Evolutionary conservation across 2,888 invertebrate species (phyloP).

Genomic region (Rhingia rostrata): DNA sequence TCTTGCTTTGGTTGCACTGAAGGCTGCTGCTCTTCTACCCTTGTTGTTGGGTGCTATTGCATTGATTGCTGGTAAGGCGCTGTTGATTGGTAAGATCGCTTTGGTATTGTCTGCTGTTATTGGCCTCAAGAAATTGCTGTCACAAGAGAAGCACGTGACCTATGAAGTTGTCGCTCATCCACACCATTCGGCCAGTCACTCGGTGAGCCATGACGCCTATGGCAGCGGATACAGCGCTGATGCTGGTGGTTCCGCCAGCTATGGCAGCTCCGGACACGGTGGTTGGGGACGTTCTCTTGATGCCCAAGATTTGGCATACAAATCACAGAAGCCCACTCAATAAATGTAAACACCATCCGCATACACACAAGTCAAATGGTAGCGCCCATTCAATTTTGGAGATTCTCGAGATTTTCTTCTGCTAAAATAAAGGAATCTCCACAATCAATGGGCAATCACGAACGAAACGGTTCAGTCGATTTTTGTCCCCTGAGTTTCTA

Average conservation of each 20-base stretch:
- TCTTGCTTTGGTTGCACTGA: constrained; percentile 89
- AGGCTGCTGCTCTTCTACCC: constrained; percentile 91
- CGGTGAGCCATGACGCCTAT: constrained; percentile 87
- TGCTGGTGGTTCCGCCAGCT: constrained; percentile 85
- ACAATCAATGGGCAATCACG: constrained; percentile 16
- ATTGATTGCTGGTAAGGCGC: constrained; percentile 92
- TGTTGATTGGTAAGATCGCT: constrained; percentile 92
- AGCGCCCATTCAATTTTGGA: constrained; percentile 11
- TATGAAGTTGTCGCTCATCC: constrained; percentile 94
- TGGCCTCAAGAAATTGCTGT: constrained; percentile 91
- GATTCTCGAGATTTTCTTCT: constrained; percentile 60
- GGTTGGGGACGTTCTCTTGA: constrained; percentile 91
- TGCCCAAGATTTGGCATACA: constrained; percentile 91
- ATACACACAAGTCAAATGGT: constrained; percentile 53
- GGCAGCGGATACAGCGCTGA: constrained; percentile 85
- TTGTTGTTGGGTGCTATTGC: constrained; percentile 92
- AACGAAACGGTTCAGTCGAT: constrained; percentile 51
- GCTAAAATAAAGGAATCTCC: constrained; percentile 52
- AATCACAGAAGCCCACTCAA: constrained; percentile 87
- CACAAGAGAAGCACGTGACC: constrained; percentile 92
- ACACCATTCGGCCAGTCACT: constrained; percentile 89
- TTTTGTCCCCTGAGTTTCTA: constrained; percentile 36
- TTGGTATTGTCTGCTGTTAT: constrained; percentile 92
- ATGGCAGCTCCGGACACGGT: constrained; percentile 86
- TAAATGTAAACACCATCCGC: constrained; percentile 16